Base-by-base conservation (phyloP, 53 echinoderm and acorn worm genomes). In the Arbacia lixula region DNA sequence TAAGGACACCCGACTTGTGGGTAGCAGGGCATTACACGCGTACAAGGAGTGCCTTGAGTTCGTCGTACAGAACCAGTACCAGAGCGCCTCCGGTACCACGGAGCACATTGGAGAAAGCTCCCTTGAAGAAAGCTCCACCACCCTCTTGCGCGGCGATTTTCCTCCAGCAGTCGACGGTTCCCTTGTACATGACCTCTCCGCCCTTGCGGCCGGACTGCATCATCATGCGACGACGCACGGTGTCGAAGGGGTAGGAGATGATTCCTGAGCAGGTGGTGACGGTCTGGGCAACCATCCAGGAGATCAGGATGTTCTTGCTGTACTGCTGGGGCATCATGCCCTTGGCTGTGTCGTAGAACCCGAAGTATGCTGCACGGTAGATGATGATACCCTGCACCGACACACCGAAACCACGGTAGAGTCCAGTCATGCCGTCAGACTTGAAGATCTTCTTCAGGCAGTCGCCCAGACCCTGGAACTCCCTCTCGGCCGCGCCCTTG, bases 361-460 rank as follows among this genome's bases (percentile, higher is more conserved):
- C 94, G 58, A 97, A 97, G 84, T 94, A 97, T 43, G 94, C 91
- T 55, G 97, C 97, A 71, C 97, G 85, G 90, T 97, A 97, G 76
- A 97, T 94, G 86, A 97, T 92, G 92, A 94, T 97, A 39, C 97
- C 97, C 74, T 94, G 98, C 6, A 98, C 94, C 19, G 98, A 98
- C 61, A 94, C 94, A 17, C 54, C 46, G 80, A 98, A 98, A 12
- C 98, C 98, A 65, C 94, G 88, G 89, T 98, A 98, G 53, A 98
- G 85, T 24, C 98, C 98, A 27, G 64, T n/a, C 28, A 87, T 28
- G 32, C 98, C 98, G 86, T 98, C 98, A 19, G 98, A 98, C 84
- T 87, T 94, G 92, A 83, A 92, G 78, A 98, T 88, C 38, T 66
- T 83, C 12, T 58, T 29, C 60, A 98, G 75, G 63, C 98, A 98